phyloP scores from a whole-genome alignment of 2,888 invertebrate genomes.

The Pachycephus smyrnensis region DNA sequence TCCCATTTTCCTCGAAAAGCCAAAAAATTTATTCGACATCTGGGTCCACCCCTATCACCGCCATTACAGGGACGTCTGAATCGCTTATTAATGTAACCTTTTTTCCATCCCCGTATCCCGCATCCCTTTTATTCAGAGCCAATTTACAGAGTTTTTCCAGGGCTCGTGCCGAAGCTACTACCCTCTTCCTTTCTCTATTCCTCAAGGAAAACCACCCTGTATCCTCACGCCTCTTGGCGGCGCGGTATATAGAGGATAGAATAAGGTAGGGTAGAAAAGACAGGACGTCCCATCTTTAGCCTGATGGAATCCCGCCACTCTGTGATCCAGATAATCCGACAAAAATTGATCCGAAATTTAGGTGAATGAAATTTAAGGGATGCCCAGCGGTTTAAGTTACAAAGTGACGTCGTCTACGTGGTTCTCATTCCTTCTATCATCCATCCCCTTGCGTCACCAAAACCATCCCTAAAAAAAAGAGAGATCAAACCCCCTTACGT shows the following conservation, averaged over 20 bases:
- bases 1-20: neutral
- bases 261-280: neutral
- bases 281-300: neutral
- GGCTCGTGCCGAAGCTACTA: constrained; percentile 6
- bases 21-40: neutral
- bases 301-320: neutral
- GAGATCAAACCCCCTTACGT: neutral
- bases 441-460: neutral
- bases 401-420: neutral
- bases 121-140: constrained; percentile 13
- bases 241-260: neutral
- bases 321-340: constrained; percentile 22
- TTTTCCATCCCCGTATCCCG: neutral
- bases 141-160: constrained; percentile 18
- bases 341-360: constrained; percentile 28
- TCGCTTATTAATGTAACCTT: constrained; percentile 12
- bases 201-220: neutral
- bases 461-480: neutral
- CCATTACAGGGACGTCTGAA: neutral
- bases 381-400: neutral
- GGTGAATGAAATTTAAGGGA: constrained; percentile 15
- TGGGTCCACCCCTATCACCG: neutral
- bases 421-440: neutral
- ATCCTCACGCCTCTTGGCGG: neutral
- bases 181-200: constrained; percentile 9